Base-by-base conservation (phyloP, 2,888 invertebrate species). In the Dugesia japonica region DNA sequence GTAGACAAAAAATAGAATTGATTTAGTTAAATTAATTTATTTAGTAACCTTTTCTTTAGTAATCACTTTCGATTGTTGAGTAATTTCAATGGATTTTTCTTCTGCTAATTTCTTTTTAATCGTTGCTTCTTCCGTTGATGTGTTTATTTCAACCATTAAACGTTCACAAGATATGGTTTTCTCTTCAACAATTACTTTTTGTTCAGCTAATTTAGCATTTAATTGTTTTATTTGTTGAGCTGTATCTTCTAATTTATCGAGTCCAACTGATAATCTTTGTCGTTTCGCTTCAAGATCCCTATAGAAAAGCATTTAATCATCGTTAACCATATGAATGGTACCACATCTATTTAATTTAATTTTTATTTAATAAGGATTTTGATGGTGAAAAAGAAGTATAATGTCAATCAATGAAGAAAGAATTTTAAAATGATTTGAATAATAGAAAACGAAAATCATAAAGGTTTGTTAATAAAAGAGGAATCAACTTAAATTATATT, bases 221-320 rank as follows among this genome's bases (percentile, higher is more conserved):
- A 78, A 42, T 20, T 76, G 71, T n/a, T 79, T 73, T 17, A 78
- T 72, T 28, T 78, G 78, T 28, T 42, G 13, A 71, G 72, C 71
- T 28, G 78, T 78, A 26, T 78, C 78, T 26, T 73, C 75, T 17
- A 78, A 38, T 72, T 78, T 78, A 17, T 75, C 28, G 31, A 78
- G 75, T 23, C 78, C 78, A 20, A 71, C 78, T 17, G 73, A 28
- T 20, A 78, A 71, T 17, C 78, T 20, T 26, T 78, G 72, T 26
- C 75, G 71, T 71, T 78, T 56, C 1, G 27, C 28, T 26, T 76
- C 42, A 23, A 71, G 33, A 28, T 71, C 71, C 28, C 42, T 56
- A 23, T 31, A 4, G 13, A n/a, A n/a, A n/a, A n/a, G n/a, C n/a
- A n/a, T n/a, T n/a, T n/a, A n/a, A n/a, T n/a, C n/a, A n/a, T n/a